Evolutionary conservation across 2,113 vertebrate species (phyloP).

Genomic region (Odontophorus gujanensis): DNA sequence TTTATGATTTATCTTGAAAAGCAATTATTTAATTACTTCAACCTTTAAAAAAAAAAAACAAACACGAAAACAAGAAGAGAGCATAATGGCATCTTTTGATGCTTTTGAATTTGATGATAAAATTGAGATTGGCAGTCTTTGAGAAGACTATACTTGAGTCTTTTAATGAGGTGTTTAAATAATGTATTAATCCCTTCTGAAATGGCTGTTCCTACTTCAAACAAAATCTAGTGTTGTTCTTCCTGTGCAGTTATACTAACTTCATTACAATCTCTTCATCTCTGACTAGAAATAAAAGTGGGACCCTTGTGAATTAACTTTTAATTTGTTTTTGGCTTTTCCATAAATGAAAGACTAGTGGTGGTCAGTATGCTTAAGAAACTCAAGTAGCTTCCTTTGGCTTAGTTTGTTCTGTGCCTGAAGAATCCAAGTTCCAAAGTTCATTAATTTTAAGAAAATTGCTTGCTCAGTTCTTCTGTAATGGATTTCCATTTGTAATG

Average conservation of each 20-base stretch:
- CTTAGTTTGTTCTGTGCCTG: not conserved
- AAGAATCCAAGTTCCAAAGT: not conserved
- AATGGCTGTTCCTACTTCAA: not conserved
- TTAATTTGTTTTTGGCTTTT: not conserved
- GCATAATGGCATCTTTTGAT: not conserved
- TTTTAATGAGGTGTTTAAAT: not conserved
- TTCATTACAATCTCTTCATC: not conserved
- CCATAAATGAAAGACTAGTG: not conserved
- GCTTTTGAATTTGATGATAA: not conserved
- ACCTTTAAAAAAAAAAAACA: not conserved
- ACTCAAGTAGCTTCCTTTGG: not conserved
- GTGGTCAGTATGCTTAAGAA: not conserved
- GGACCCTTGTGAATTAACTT: not conserved
- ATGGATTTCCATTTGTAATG: not conserved
- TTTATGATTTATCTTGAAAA: not conserved
- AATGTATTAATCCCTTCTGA: not conserved
- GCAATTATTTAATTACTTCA: not conserved
- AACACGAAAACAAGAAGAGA: not conserved
- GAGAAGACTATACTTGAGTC: not conserved
- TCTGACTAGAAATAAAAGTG: not conserved
- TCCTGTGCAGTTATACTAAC: fast-evolving
- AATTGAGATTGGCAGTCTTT: not conserved
- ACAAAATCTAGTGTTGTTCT: not conserved
- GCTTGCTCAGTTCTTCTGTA: not conserved
- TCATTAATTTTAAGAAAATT: not conserved